phyloP scores from a whole-genome alignment of 1,140 invertebrate species.

The Diorhabda carinulata region DNA sequence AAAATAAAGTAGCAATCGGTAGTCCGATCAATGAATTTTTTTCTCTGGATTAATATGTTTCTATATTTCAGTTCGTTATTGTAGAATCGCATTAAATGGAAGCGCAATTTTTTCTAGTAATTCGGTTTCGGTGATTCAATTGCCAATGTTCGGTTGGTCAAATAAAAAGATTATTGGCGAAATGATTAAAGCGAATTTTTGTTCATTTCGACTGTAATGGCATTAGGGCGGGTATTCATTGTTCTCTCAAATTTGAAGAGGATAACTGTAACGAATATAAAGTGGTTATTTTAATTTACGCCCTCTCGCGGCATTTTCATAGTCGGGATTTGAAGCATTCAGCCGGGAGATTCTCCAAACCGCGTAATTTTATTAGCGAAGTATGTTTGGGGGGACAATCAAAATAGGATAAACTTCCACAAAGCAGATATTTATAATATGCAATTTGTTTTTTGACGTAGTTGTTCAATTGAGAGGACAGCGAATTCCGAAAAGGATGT shows the following conservation, averaged over 20 bases:
- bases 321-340: not conserved
- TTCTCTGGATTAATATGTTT: too few relatives aligned
- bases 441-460: not conserved
- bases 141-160: not conserved
- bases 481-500: too few relatives aligned
- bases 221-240: not conserved
- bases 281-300: not conserved
- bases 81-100: too few relatives aligned
- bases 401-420: conserved; percentile 1
- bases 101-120: too few relatives aligned
- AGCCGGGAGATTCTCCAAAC: not conserved
- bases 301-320: not conserved
- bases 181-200: not conserved
- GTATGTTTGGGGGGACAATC: not conserved
- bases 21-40: too few relatives aligned
- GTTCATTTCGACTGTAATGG: conserved; percentile 2
- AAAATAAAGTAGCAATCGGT: too few relatives aligned
- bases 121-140: not conserved
- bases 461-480: not conserved
- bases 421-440: not conserved
- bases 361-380: not conserved
- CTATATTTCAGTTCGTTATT: too few relatives aligned
- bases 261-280: conserved; percentile 3
- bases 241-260: conserved; percentile 1
- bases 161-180: not conserved